Evolutionary conservation across 2,797 vertebrate species (phyloP), one percentile per base, ranked within the genome.

Genomic region (Dryobates pubescens): DNA sequence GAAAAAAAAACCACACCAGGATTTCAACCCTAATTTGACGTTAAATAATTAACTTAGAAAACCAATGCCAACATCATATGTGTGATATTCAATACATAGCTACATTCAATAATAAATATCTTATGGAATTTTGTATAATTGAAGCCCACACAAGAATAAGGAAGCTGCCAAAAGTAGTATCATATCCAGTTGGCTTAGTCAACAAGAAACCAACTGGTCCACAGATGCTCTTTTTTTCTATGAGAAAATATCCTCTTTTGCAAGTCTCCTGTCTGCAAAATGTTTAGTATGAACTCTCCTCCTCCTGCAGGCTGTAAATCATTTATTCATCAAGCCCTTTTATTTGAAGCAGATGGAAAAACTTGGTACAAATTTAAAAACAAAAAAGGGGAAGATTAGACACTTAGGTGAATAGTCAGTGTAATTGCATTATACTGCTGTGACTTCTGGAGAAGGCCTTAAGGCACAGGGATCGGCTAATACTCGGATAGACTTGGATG

Each of bases 291-390:
- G 79, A 90, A 82, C 89, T 76, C 34, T 78, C 92, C 82, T 96
- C 38, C 71, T 92, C 77, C 82, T 92, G 86, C 86, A 95, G 88
- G 86, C 82, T 95, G 71, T 91, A 92, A 95, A 96, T 93, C 70
- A 92, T 95, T 95, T 96, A 95, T 96, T 94, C 79, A 96, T 83
- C 93, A 96, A 88, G 90, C 77, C 32, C 75, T 90, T 96, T 94
- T 86, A 95, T 94, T 92, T 86, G 76, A 34, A 90, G 82, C 82
- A 92, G 88, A 92, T 80, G 84, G 79, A 90, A 94, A 94, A 86
- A 88, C 34, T 56, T 70, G 57, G 72, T 77, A 69, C 19, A 90
- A 94, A 88, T 92, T 75, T 80, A 34, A 90, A 94, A 92, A 92
- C 74, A 92, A 82, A 94, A 90, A 87, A 71, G 32, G 36, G 34